phyloP scores from a whole-genome alignment of 2,113 vertebrate species.

The Thalassarche chlororhynchos region DNA sequence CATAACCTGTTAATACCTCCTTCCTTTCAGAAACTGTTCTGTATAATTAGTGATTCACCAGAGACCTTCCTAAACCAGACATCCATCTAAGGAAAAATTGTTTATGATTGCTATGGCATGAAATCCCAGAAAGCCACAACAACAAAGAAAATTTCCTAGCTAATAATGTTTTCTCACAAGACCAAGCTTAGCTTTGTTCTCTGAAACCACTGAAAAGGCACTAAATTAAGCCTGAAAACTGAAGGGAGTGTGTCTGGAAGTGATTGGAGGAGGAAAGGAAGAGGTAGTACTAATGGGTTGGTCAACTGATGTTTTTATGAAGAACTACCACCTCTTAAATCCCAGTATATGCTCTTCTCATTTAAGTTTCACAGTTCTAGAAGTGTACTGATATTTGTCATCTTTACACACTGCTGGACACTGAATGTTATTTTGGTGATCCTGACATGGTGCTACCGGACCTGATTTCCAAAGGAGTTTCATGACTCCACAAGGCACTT shows the following conservation, averaged over 20 bases:
- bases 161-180: background rate
- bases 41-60: slow-evolving; percentile 3
- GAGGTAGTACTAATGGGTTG: background rate
- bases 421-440: background rate
- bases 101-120: background rate
- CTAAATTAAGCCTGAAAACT: background rate
- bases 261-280: background rate
- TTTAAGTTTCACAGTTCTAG: background rate
- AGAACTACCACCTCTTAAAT: background rate
- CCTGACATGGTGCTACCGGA: background rate
- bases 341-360: background rate
- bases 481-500: background rate
- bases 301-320: background rate
- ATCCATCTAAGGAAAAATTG: background rate
- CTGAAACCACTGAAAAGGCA: background rate
- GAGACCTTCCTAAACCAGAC: background rate
- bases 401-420: background rate
- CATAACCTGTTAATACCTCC: background rate
- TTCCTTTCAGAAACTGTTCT: background rate
- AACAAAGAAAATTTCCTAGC: background rate
- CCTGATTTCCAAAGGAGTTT: background rate
- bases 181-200: background rate
- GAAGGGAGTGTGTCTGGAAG: background rate
- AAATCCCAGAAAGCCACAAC: background rate
- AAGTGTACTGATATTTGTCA: background rate